Evolutionary conservation across 2,888 invertebrate species (phyloP).

Genomic region (Ormyrus thymus): DNA sequence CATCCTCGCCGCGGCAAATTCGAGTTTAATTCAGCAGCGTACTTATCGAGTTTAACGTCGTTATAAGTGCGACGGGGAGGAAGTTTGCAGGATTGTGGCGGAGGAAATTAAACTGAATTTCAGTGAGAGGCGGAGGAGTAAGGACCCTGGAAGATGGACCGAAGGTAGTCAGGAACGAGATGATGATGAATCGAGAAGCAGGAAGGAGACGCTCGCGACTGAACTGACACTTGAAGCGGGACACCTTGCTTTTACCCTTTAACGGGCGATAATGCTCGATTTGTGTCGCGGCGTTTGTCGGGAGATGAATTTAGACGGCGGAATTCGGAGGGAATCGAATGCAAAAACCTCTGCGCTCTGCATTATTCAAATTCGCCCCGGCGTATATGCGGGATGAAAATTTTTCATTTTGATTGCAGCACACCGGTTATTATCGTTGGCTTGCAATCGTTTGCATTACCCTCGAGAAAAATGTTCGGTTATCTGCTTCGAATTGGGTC

Average conservation of each 20-base stretch:
- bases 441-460: slow-evolving; percentile 5
- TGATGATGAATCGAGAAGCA: slow-evolving; percentile 40
- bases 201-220: neutral
- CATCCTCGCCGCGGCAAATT: slow-evolving; percentile 35
- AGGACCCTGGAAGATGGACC: slow-evolving; percentile 12
- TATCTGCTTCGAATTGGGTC: too few relatives aligned
- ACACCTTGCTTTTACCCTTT: neutral
- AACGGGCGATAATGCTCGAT: slow-evolving; percentile 16
- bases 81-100: slow-evolving; percentile 9
- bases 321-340: too few relatives aligned
- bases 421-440: neutral
- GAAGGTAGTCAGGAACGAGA: slow-evolving; percentile 22
- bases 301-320: too few relatives aligned
- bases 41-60: slow-evolving; percentile 48
- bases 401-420: neutral
- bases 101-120: slow-evolving; percentile 55
- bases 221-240: neutral
- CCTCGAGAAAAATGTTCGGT: neutral
- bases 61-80: slow-evolving; percentile 19
- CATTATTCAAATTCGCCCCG: slow-evolving; percentile 11
- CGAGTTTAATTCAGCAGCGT: slow-evolving; percentile 50
- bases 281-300: too few relatives aligned
- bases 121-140: slow-evolving; percentile 20
- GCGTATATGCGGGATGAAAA: neutral
- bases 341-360: neutral